Conservation (phyloP, 1,140 invertebrate species). For the Drosophila kanapiae region DNA sequence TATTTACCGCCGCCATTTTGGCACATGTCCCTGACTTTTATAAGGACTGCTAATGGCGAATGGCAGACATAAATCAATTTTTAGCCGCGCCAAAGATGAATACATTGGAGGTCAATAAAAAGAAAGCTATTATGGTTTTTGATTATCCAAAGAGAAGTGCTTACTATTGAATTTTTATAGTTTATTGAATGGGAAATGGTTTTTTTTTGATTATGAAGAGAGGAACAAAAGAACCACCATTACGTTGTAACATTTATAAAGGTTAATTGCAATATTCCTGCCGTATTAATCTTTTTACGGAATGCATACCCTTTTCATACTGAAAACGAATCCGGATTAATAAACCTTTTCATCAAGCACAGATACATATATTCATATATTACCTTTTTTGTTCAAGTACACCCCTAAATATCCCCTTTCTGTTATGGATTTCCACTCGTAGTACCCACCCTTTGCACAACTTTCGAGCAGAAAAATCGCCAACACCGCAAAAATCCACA, state of each 20-base stretch:
- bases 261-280: neutral
- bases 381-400: neutral
- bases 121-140: neutral
- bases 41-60: constrained; percentile 33
- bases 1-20: constrained; percentile 44
- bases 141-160: neutral
- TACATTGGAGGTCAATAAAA: constrained; percentile 7
- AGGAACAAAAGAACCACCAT: too few relatives aligned
- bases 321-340: neutral
- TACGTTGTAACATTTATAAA: neutral
- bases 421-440: neutral
- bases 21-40: constrained; percentile 48
- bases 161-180: neutral
- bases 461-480: neutral
- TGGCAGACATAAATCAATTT: constrained; percentile 46
- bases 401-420: neutral
- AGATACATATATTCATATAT: neutral
- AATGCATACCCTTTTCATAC: neutral
- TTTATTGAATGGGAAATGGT: neutral
- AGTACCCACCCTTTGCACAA: neutral
- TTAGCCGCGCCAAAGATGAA: neutral
- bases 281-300: neutral
- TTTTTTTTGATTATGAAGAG: too few relatives aligned
- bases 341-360: neutral
- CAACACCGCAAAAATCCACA: neutral